A percentile compares a stretch with the other conserved stretches of the same genome.
Conservation (phyloP, 2,888 invertebrate species). For the Sesamia inferens region DNA sequence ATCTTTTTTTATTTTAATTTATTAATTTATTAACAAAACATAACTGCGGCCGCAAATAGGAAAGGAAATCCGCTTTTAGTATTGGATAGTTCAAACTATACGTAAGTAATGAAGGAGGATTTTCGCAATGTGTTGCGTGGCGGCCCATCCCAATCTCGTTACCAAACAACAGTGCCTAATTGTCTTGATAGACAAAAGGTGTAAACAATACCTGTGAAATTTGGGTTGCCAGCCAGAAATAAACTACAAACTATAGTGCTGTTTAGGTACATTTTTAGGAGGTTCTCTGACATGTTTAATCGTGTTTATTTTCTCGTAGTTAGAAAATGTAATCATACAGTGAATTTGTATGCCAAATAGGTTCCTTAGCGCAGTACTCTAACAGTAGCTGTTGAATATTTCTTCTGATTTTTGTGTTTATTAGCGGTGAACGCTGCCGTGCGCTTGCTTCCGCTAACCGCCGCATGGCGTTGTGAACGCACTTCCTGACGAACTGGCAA, state of each 20-base stretch:
- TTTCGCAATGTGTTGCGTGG: neutral
- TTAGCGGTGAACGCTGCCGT: too few relatives aligned
- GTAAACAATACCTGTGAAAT: constrained; percentile 20
- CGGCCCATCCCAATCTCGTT: neutral
- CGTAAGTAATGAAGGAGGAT: neutral
- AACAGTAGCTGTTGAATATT: too few relatives aligned
- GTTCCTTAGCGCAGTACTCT: neutral
- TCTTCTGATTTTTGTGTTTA: too few relatives aligned
- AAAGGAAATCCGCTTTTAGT: neutral
- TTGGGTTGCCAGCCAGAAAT: constrained; percentile 18
- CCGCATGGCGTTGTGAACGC: too few relatives aligned
- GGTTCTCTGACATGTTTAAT: constrained; percentile 6
- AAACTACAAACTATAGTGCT: constrained; percentile 16
- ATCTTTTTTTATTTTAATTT: too few relatives aligned
- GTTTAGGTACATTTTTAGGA: constrained; percentile 3
- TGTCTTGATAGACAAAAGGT: constrained; percentile 5
- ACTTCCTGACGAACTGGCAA: too few relatives aligned
- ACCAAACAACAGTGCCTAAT: neutral
- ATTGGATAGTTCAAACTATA: neutral
- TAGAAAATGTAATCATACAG: constrained; percentile 2
- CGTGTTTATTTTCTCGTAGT: constrained; percentile 15
- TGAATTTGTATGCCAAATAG: neutral
- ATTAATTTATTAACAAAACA: too few relatives aligned
- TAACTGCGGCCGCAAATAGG: neutral
- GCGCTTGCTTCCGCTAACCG: too few relatives aligned